phyloP scores from a whole-genome alignment of 2,113 vertebrate genomes.

The Lethenteron reissneri region DNA sequence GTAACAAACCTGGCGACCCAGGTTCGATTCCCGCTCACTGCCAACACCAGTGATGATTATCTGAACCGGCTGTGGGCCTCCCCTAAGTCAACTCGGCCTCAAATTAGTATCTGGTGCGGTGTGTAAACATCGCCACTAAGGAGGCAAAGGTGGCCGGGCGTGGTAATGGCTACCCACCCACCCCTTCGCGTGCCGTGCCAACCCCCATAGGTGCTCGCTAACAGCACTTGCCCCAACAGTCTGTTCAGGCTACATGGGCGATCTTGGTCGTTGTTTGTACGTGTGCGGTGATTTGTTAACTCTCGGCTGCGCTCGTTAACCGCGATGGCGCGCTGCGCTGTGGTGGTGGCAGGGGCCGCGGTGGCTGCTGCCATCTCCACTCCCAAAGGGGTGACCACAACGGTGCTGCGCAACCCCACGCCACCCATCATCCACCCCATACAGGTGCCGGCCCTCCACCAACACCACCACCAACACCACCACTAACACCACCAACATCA shows the following conservation, averaged over 20 bases:
- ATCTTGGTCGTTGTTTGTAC: not conserved
- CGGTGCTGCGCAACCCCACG: not conserved
- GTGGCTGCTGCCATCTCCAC: constrained; percentile 3
- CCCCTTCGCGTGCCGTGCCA: not conserved
- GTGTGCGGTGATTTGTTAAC: not conserved
- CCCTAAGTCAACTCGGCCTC: too few species aligned
- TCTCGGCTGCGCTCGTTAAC: not conserved
- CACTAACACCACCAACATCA: too few species aligned
- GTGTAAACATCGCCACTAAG: too few species aligned
- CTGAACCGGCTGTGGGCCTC: too few species aligned
- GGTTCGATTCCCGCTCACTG: too few species aligned
- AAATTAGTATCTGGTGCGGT: too few species aligned
- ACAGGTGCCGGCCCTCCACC: too few species aligned
- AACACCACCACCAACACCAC: too few species aligned
- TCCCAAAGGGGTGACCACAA: not conserved
- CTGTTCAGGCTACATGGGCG: not conserved
- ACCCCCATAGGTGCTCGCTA: not conserved
- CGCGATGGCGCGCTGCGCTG: not conserved
- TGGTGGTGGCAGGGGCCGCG: not conserved
- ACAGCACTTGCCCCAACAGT: not conserved
- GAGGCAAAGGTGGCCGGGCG: too few species aligned
- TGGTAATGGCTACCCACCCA: too few species aligned
- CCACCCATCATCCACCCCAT: not conserved
- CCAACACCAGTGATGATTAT: too few species aligned
- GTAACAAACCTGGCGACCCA: too few species aligned